Conservation (phyloP, 2,888 invertebrate species). For the Caenorhabditis parvicauda region DNA sequence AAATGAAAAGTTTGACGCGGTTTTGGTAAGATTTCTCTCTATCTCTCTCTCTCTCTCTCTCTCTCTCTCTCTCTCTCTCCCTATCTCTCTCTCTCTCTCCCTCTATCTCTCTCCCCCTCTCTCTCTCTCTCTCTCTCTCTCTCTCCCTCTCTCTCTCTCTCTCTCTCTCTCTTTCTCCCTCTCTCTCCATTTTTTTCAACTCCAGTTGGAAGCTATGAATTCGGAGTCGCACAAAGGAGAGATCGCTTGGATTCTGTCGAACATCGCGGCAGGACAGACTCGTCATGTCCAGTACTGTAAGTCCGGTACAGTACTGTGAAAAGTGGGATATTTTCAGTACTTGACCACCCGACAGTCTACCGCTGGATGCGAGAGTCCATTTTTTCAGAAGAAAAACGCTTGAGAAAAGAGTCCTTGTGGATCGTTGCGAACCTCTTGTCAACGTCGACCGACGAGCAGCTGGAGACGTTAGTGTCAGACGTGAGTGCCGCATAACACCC, state of each 20-base stretch:
- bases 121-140: neutral
- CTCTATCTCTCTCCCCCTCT: no score
- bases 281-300: conserved; percentile 21
- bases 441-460: conserved; percentile 13
- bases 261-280: conserved; percentile 26
- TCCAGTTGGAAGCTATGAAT: conserved; percentile 10
- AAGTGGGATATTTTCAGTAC: conserved; percentile 8
- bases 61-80: neutral
- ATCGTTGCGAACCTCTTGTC: conserved; percentile 26
- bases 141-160: neutral
- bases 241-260: conserved; percentile 34
- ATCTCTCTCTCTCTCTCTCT: neutral
- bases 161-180: neutral
- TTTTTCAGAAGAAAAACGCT: conserved; percentile 10
- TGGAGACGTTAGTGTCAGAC: neutral
- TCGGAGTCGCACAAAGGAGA: conserved; percentile 14
- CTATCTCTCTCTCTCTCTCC: neutral
- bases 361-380: conserved; percentile 15
- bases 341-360: conserved; percentile 14
- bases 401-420: conserved; percentile 25
- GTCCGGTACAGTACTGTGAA: neutral
- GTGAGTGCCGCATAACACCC: no score
- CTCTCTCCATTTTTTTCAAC: no score
- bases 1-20: conserved; percentile 10
- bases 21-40: conserved; percentile 4